These are phyloP conservation scores for Phytoseiulus persimilis DNA, from an alignment of 2,888 invertebrate species.

Conservation along the genomic window DNA sequence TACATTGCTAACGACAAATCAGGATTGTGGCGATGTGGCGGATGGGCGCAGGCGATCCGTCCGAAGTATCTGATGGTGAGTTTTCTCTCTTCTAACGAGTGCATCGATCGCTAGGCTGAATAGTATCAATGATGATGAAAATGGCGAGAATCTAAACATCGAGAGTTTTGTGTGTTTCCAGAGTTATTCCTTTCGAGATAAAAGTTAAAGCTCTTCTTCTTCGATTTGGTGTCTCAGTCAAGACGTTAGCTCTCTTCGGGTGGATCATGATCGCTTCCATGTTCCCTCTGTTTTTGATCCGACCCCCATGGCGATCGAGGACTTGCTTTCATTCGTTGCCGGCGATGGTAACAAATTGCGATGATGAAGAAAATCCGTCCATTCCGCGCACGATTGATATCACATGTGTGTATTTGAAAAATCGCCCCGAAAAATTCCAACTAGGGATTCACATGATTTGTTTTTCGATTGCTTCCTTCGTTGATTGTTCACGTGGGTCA, in stretches of 20 bases:
- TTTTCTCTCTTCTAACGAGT: not conserved
- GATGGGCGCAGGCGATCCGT: not conserved
- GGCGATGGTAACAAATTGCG: not conserved
- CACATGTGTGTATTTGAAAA: not conserved
- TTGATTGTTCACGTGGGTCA: not conserved
- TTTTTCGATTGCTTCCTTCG: not conserved
- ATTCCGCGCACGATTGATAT: not conserved
- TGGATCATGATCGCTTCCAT: too few relatives aligned
- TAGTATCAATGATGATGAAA: not conserved
- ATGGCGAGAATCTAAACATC: not conserved
- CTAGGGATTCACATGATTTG: not conserved
- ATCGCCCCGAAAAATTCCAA: not conserved
- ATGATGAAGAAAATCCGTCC: not conserved
- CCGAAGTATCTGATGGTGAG: not conserved
- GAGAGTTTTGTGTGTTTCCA: not conserved
- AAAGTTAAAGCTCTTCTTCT: not conserved
- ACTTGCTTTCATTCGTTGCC: not conserved
- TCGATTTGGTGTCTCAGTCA: not conserved
- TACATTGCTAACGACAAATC: not conserved
- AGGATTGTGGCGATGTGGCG: constrained; percentile 5
- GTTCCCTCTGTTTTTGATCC: too few relatives aligned
- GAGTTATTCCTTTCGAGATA: not conserved
- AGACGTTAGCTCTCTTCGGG: not conserved
- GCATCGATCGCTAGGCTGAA: not conserved
- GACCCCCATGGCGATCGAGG: too few relatives aligned